A percentile compares a stretch with the other conserved stretches of the same genome.
Evolutionary conservation across 2,888 invertebrate genomes (phyloP).

Genomic region (Brassicogethes aeneus): DNA sequence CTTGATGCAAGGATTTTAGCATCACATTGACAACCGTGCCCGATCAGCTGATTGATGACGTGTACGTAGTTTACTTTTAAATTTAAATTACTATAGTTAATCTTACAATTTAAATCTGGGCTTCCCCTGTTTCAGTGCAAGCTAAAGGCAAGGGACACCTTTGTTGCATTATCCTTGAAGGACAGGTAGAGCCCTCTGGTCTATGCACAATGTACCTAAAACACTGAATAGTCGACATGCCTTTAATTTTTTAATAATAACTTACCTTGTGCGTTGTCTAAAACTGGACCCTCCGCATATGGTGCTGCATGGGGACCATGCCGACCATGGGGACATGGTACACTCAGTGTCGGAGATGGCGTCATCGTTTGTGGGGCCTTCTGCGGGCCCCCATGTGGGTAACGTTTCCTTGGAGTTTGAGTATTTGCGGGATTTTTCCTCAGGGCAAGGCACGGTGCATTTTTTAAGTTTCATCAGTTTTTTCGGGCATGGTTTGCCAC

Average conservation of each 20-base stretch:
- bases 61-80: no score
- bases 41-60: no score
- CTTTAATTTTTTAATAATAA: no score
- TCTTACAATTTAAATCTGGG: no score
- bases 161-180: slow-evolving; percentile 33
- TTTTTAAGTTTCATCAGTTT: slow-evolving; percentile 37
- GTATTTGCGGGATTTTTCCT: neutral
- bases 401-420: slow-evolving; percentile 6
- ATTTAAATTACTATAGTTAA: no score
- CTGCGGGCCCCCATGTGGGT: slow-evolving; percentile 7
- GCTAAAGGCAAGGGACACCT: slow-evolving; percentile 31
- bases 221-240: neutral
- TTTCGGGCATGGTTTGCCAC: slow-evolving; percentile 46
- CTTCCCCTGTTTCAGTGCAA: slow-evolving; percentile 38
- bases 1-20: no score
- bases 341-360: slow-evolving; percentile 33
- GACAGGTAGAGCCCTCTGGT: slow-evolving; percentile 34
- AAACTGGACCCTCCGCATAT: slow-evolving; percentile 52
- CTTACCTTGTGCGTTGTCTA: slow-evolving; percentile 46
- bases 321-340: slow-evolving; percentile 43
- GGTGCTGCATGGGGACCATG: slow-evolving; percentile 55
- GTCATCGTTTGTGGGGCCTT: neutral
- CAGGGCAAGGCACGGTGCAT: slow-evolving; percentile 29
- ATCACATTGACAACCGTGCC: no score
- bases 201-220: slow-evolving; percentile 18